These are phyloP conservation scores for Sinelater perroti DNA, from an alignment of 2,888 invertebrate genomes.

Conservation along the genomic window DNA sequence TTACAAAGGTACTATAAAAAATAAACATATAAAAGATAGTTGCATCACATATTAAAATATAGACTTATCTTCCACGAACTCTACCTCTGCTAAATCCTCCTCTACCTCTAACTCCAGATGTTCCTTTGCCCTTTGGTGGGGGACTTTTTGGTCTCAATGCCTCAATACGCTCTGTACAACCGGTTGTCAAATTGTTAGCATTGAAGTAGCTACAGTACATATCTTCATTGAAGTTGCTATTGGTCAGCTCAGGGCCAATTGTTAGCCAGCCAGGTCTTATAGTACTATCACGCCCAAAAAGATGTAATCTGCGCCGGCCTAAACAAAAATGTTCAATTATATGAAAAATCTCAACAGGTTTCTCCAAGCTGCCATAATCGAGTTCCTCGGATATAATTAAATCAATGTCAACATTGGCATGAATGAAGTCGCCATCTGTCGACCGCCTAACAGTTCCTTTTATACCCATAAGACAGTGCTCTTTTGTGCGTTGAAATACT, in stretches of 20 bases:
- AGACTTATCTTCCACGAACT: conserved; percentile 68
- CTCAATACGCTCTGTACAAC: conserved; percentile 95
- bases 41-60: no score
- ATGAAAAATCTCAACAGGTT: conserved; percentile 97
- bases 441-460: conserved; percentile 93
- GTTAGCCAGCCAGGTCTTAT: conserved; percentile 96
- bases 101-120: conserved; percentile 68
- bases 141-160: conserved; percentile 95
- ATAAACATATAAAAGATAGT: no score
- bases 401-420: conserved; percentile 98
- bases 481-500: conserved; percentile 95
- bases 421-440: conserved; percentile 97
- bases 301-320: conserved; percentile 78
- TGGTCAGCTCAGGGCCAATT: conserved; percentile 84
- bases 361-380: conserved; percentile 93
- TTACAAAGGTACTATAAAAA: no score
- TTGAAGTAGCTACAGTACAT: conserved; percentile 85
- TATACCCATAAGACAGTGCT: conserved; percentile 98
- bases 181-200: conserved; percentile 82
- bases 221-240: conserved; percentile 94
- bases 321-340: conserved; percentile 99
- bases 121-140: conserved; percentile 86
- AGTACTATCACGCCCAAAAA: conserved; percentile 95
- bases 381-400: conserved; percentile 97
- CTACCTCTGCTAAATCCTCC: conserved; percentile 68